Evolutionary conservation across 2,888 invertebrate species (phyloP).

Genomic region (Willowsia nigromaculata): DNA sequence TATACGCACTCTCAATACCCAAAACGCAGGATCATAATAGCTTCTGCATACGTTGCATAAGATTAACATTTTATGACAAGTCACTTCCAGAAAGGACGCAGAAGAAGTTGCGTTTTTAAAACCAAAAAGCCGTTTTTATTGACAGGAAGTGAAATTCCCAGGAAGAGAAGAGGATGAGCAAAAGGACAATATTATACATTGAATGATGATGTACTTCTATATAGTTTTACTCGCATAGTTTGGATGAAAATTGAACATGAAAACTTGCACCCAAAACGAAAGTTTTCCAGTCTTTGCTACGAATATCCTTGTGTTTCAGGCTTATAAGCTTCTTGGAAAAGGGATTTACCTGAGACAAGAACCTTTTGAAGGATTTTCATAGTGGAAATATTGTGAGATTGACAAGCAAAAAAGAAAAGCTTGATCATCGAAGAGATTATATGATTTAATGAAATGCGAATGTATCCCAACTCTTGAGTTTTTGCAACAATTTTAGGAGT

Average conservation of each 20-base stretch:
- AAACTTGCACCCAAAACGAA: too few relatives aligned
- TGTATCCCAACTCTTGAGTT: neutral
- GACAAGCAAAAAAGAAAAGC: neutral
- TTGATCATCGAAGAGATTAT: neutral
- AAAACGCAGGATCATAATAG: slow-evolving; percentile 37
- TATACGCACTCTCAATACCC: neutral
- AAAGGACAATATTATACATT: neutral
- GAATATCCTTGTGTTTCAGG: too few relatives aligned
- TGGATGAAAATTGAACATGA: slow-evolving; percentile 3
- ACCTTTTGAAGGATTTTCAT: neutral
- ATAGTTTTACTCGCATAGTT: slow-evolving; percentile 8
- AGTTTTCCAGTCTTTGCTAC: too few relatives aligned
- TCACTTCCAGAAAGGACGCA: neutral
- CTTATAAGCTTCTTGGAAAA: too few relatives aligned
- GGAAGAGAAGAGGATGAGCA: slow-evolving; percentile 8
- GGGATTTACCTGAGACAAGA: neutral
- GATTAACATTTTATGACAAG: slow-evolving; percentile 48
- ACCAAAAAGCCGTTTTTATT: slow-evolving; percentile 46
- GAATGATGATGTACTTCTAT: neutral
- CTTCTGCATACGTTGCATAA: slow-evolving; percentile 49
- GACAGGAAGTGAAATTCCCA: slow-evolving; percentile 46
- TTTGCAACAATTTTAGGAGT: neutral
- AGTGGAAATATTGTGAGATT: neutral
- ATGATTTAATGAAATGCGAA: neutral
- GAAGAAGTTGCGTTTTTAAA: slow-evolving; percentile 19